Conservation (phyloP, 2,113 vertebrate genomes). For the Corythornis vintsioides region DNA sequence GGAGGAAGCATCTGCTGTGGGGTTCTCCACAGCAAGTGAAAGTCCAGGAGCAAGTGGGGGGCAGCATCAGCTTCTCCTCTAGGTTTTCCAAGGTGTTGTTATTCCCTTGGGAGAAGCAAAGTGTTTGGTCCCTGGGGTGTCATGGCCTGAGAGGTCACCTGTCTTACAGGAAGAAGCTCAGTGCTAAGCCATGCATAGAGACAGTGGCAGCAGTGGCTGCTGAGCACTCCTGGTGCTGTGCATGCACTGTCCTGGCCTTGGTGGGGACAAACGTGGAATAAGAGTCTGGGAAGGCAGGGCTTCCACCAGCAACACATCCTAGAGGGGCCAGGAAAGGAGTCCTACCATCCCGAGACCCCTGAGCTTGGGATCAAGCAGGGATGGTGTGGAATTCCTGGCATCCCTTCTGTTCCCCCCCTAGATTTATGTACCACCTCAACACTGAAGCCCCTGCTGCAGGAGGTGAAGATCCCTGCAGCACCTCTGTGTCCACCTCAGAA, state of each 20-base stretch:
- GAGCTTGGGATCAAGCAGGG: neutral
- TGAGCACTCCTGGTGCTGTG: neutral
- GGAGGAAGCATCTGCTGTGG: neutral
- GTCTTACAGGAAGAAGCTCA: rapidly evolving
- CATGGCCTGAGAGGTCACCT: neutral
- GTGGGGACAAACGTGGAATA: neutral
- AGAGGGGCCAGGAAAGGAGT: neutral
- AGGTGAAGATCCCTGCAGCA: neutral
- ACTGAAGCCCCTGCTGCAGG: neutral
- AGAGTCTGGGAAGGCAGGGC: neutral
- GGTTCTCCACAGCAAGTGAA: neutral
- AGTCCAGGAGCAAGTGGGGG: rapidly evolving
- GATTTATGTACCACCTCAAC: neutral
- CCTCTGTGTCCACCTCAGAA: rapidly evolving
- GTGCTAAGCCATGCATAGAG: neutral
- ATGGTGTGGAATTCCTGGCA: too few relatives aligned
- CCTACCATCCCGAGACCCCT: rapidly evolving
- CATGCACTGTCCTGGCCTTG: rapidly evolving
- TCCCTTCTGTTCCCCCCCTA: rapidly evolving
- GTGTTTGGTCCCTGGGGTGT: neutral
- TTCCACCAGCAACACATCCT: neutral
- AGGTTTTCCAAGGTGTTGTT: neutral
- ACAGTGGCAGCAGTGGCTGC: rapidly evolving
- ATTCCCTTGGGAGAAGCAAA: neutral
- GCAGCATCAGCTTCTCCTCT: neutral